Base-by-base conservation (phyloP, 37 sponge, comb jelly and placozoan genomes). In the Diacarnus erythraeanus region DNA sequence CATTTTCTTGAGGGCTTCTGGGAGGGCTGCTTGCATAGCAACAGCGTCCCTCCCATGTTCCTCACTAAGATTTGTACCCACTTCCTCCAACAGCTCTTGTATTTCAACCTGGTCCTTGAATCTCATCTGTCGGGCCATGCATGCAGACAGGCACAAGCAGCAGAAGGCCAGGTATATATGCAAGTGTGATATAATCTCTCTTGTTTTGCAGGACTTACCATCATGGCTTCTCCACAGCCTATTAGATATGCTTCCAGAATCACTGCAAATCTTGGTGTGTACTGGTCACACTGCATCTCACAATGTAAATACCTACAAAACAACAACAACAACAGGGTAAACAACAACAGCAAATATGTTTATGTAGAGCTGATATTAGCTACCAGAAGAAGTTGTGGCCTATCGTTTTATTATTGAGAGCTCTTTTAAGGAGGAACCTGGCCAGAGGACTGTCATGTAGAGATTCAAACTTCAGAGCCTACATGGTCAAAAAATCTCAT, bases 371-470 rank as follows among this genome's bases (percentile, higher is more conserved):
- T 17, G 12, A 64, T 10, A 10, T 15, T 38, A 69, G 39, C 35
- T 25, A 95, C 96, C 96, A 95, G 82, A 90, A 95, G 77, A 95
- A 92, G 68, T 77, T 71, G 76, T 92, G 88, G 59, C 96, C 96
- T 71, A 92, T 82, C 20, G 40, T 69, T 41, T 92, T 95, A 78
- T 86, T 89, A 22, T 25, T 69, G 51, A 95, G 83, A 2, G 96
- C 96, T 60, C 74, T 59, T 57, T 79, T 80, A 44, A 95, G 81
- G 36, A 95, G 86, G 38, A 87, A 84, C 23, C 93, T 67, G 0
- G 88, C 90, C 64, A 95, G 69, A 18, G 89, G 77, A 69, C 79
- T 84, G 79, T 95, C 96, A 69, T 89, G 90, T 35, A 80, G 61
- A 15, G 87, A 71, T 74, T 95, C 96, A 80, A 92, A 95, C 86